Conservation (phyloP, 2,113 vertebrate species). For the Rissa tridactyla region DNA sequence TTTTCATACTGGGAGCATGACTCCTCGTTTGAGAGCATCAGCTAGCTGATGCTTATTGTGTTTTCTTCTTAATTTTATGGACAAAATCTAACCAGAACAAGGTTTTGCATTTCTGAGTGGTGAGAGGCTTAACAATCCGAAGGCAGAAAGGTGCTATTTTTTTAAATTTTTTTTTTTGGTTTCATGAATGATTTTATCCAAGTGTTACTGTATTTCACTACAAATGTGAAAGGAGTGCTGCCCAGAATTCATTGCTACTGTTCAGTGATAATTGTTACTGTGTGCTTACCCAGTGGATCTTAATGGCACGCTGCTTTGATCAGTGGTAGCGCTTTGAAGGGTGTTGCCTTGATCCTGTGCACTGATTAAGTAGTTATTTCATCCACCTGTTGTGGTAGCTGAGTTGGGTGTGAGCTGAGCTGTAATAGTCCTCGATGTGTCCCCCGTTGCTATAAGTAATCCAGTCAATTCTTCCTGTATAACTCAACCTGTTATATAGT, state of each 20-base stretch:
- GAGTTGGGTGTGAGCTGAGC: background rate
- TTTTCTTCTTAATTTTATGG: background rate
- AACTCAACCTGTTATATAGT: background rate
- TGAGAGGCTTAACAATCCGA: background rate
- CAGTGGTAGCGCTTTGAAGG: background rate
- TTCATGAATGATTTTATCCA: background rate
- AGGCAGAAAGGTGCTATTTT: background rate
- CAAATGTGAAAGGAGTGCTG: background rate
- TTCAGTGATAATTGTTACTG: background rate
- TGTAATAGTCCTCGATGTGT: fast-evolving
- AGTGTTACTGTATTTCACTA: background rate
- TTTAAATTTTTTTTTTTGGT: background rate
- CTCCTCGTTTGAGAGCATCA: background rate
- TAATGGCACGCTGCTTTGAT: background rate
- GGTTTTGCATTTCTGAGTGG: background rate
- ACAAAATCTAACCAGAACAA: background rate
- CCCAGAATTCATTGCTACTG: background rate
- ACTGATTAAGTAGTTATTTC: background rate
- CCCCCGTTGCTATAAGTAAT: background rate
- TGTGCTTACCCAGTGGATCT: background rate
- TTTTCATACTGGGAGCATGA: background rate
- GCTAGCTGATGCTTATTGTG: background rate
- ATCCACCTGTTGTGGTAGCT: background rate
- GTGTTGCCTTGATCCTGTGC: background rate
- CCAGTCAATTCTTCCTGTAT: background rate